Evolutionary conservation across 2,888 invertebrate species (phyloP), one percentile per base, ranked within the genome.

Genomic region (Ligdia adustata): DNA sequence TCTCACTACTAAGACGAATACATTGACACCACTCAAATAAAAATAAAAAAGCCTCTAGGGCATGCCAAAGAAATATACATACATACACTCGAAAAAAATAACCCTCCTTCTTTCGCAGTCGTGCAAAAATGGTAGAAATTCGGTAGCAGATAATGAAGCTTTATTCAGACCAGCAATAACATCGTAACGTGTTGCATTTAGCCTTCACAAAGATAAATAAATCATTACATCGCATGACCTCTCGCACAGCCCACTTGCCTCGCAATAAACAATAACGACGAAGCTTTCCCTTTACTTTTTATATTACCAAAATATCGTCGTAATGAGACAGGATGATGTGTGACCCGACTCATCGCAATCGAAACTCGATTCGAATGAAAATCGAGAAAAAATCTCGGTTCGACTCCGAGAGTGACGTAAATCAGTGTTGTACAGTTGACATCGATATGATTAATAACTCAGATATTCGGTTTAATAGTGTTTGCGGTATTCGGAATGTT

Each of bases 261-360:
- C 27, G 24, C 20, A 38, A 51, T 54, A 65, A 60, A 65, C 68
- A 63, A 63, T 64, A n/a, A 65, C 66, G 58, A 59, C 64, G 57
- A 58, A 45, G 48, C 67, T 66, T 62, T 66, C 65, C 57, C 52
- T 49, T 56, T 14, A 24, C 35, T 47, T 65, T 68, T 71, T 68
- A 70, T 62, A 62, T 62, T 65, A 57, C 62, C 67, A 74, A 72
- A n/a, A 71, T 72, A 74, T 70, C 54, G 68, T 73, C 75, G 70
- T 77, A 77, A 77, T 77, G 75, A 77, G 76, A 75, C 76, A 75
- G 69, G 27, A 72, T 77, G 75, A 76, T 71, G 72, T 66, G 74
- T 72, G 66, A 70, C 55, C 58, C 54, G 49, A 40, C 59, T 53
- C 60, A 56, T 53, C 56, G 51, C 50, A 51, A 48, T 44, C 44